Evolutionary conservation across 2,797 vertebrate species (phyloP).

Genomic region (Accipiter minullus): DNA sequence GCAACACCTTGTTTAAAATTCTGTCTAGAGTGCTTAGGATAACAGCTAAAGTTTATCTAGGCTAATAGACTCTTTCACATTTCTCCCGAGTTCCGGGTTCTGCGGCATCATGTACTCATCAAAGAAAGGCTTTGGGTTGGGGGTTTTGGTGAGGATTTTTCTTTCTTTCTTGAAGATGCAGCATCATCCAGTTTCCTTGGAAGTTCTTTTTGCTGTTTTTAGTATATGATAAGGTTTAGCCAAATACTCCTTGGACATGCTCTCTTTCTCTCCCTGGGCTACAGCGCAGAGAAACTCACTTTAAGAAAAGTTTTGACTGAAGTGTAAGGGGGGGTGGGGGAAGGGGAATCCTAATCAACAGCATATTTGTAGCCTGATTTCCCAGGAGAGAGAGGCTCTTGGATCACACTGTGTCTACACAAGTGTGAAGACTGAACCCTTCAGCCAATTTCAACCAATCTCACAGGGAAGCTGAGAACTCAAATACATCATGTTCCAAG

Average conservation of each 20-base stretch:
- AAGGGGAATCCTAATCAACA: not conserved
- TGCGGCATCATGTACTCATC: accelerated
- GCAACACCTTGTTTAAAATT: slow-evolving; percentile 58
- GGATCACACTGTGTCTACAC: not conserved
- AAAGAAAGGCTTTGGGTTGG: not conserved
- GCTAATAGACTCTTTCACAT: not conserved
- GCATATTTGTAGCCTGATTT: not conserved
- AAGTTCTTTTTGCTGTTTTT: not conserved
- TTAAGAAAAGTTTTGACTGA: not conserved
- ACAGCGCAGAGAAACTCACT: not conserved
- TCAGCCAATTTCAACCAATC: not conserved
- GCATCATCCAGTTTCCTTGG: not conserved
- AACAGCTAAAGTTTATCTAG: not conserved
- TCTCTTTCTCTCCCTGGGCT: not conserved
- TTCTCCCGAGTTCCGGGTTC: not conserved
- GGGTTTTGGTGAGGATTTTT: not conserved
- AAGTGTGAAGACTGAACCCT: not conserved
- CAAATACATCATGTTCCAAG: not conserved
- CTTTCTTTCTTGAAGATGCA: not conserved
- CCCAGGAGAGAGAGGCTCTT: not conserved
- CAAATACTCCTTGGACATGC: not conserved
- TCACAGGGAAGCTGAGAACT: not conserved
- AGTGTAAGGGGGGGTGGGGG: not conserved
- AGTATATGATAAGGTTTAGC: not conserved
- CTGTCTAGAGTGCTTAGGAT: slow-evolving; percentile 37